Evolutionary conservation across 2,888 invertebrate genomes (phyloP).

Genomic region (Himalopsyche tibetana): DNA sequence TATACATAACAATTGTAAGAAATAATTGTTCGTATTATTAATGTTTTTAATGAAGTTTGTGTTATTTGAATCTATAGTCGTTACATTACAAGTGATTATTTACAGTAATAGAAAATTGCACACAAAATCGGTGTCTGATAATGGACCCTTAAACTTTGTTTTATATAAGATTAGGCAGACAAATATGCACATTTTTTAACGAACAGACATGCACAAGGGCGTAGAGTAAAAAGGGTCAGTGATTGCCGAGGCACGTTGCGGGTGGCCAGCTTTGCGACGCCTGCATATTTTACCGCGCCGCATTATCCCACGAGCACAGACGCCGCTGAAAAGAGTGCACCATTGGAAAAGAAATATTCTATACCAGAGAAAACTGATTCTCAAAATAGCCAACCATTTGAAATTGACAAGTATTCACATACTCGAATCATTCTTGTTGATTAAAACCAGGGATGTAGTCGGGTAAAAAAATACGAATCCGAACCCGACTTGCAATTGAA

Average conservation of each 20-base stretch:
- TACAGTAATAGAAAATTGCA: no score
- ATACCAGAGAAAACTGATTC: neutral
- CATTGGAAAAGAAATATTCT: neutral
- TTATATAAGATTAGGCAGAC: neutral
- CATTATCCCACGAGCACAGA: neutral
- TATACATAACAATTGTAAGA: no score
- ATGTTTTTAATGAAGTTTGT: no score
- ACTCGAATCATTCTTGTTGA: neutral
- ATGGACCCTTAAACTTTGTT: neutral
- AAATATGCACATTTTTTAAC: conserved; percentile 26
- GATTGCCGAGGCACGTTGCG: conserved; percentile 4
- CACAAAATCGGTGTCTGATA: no score
- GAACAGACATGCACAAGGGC: neutral
- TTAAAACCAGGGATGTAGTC: no score
- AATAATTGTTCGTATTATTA: no score
- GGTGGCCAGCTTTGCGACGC: neutral
- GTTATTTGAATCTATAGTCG: no score
- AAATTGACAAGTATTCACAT: neutral
- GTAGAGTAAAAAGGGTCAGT: conserved; percentile 6
- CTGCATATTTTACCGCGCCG: conserved; percentile 8
- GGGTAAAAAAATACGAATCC: no score
- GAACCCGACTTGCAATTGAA: no score
- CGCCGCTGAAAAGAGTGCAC: neutral
- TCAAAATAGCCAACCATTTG: neutral
- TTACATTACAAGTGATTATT: no score